Base-by-base conservation (phyloP, 2,113 vertebrate species). In the Heloderma charlesbogerti region DNA sequence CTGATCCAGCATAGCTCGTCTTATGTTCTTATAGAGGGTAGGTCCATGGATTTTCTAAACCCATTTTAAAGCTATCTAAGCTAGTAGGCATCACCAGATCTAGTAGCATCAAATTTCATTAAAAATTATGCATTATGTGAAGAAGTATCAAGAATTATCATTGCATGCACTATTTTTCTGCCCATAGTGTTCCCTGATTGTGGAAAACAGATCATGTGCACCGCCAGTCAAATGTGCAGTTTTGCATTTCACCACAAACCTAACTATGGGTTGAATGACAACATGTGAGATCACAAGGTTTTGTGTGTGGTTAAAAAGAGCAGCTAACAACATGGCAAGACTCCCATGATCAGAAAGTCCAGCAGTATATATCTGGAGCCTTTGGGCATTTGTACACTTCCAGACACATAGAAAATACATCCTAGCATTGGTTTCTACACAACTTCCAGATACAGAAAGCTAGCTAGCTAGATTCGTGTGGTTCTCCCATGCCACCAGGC, bases 361-460 rank as follows among this genome's bases (percentile, higher is more conserved):
- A 25, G 3, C 83, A 69, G 91, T 89, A 84, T 89, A 67, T 48
- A 89, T 31, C 69, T 37, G 2, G 72, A 54, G 69, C 90, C 92
- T 92, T 77, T 29, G 66, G 63, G 43, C 72, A 48, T 71, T 91
- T 77, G 54, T 94, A 29, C 60, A 69, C 83, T 92, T 92, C 43
- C 89, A 69, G 89, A 37, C 83, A 80, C 75, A 80, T 1, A 87
- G 31, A 2, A 90, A 37, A 2, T 78, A 3, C 25, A 93, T 84
- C 45, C 10, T 54, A 71, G 16, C 78, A 25, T 86, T 40, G 88
- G 69, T 90, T 93, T 86, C 75, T 92, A 45, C 40, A 93, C 1
- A 91, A 88, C 60, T 25, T 87, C 2, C 71, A 89, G 1, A 81
- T 0, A 67, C 57, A 22, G 74, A 86, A 63, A 13, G 0, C 89